phyloP scores from a whole-genome alignment of 1,140 invertebrate species.

The Nephila pilipes region DNA sequence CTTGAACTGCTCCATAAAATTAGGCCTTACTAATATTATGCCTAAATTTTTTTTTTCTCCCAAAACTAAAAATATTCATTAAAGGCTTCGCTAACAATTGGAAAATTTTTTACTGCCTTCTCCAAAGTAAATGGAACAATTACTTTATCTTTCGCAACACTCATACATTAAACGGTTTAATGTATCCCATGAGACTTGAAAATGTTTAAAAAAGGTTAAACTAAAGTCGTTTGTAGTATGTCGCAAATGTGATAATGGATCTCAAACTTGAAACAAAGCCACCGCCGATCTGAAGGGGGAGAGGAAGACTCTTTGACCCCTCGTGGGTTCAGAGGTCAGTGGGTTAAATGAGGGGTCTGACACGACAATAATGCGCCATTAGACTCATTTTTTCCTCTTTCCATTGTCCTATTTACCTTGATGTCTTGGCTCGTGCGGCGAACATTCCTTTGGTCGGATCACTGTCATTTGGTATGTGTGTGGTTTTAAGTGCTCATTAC shows the following conservation, averaged over 20 bases:
- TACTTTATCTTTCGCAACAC: background rate
- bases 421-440: background rate
- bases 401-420: constrained; percentile 69
- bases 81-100: no score
- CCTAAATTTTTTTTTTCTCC: no score
- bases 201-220: background rate
- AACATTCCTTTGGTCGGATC: background rate
- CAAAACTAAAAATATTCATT: no score
- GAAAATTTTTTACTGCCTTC: background rate
- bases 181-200: background rate
- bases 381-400: background rate
- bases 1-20: no score
- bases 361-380: constrained; percentile 69
- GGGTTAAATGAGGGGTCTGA: constrained; percentile 67
- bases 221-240: background rate
- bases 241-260: constrained; percentile 16
- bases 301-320: background rate
- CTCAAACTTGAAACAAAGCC: background rate
- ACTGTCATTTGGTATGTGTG: constrained; percentile 44
- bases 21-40: no score
- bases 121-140: background rate
- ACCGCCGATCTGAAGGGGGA: background rate
- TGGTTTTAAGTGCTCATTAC: constrained; percentile 43
- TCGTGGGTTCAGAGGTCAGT: constrained; percentile 47
- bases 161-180: background rate